These are phyloP conservation scores for Chaetops frenatus DNA, from an alignment of 2,113 vertebrate species.

Conservation along the genomic window DNA sequence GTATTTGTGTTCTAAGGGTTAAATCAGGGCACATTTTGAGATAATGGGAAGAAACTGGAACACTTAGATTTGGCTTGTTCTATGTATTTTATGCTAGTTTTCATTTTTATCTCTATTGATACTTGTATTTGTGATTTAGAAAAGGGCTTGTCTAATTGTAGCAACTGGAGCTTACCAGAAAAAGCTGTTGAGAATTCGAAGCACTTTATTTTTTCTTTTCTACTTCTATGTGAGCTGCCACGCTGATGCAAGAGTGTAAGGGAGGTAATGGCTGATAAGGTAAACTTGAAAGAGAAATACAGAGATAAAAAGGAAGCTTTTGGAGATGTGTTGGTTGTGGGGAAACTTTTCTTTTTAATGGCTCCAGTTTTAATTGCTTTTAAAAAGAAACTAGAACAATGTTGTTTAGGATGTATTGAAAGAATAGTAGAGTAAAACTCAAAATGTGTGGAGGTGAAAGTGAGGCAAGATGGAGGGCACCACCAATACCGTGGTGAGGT, in stretches of 20 bases:
- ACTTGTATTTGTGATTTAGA: slow-evolving; percentile 18
- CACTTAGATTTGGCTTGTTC: not conserved
- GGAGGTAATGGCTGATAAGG: not conserved
- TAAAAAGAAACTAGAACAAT: not conserved
- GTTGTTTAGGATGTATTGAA: not conserved
- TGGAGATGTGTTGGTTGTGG: not conserved
- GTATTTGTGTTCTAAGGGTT: not conserved
- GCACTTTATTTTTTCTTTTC: not conserved
- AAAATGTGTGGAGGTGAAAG: not conserved
- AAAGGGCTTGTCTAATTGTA: slow-evolving; percentile 19
- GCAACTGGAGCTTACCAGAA: not conserved
- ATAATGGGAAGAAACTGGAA: not conserved
- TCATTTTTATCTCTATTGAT: slow-evolving; percentile 24
- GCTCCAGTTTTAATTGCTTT: not conserved
- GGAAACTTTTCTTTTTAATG: not conserved
- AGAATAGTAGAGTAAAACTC: not conserved
- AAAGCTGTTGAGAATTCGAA: slow-evolving; percentile 13
- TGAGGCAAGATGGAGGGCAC: not conserved
- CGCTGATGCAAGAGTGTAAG: not conserved
- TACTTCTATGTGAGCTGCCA: not conserved
- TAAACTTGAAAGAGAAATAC: not conserved
- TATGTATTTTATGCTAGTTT: not conserved
- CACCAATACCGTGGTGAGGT: not conserved
- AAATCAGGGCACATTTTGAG: not conserved
- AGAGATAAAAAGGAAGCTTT: not conserved